Evolutionary conservation across 2,113 vertebrate genomes (phyloP).

Genomic region (Pao palembangensis): DNA sequence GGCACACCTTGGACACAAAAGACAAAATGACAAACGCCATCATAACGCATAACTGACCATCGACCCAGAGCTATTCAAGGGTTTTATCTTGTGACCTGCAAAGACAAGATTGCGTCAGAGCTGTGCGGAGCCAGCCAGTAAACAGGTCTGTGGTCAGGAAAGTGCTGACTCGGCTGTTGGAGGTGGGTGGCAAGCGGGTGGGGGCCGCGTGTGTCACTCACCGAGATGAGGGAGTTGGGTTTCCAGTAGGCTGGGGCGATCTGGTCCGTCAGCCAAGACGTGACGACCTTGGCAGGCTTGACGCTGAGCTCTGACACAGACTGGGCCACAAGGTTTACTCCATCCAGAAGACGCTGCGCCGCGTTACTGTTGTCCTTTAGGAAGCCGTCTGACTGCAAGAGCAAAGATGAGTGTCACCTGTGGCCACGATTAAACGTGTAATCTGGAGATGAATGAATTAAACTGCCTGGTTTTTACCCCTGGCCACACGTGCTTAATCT

Average conservation of each 20-base stretch:
- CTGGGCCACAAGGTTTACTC: slow-evolving; percentile 96
- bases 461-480: slow-evolving; percentile 78
- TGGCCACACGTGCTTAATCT: slow-evolving; percentile 97
- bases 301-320: slow-evolving; percentile 96
- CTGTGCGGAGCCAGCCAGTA: slow-evolving; percentile 30
- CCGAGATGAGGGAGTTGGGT: slow-evolving; percentile 96
- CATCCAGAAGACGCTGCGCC: slow-evolving; percentile 94
- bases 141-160: slow-evolving; percentile 54
- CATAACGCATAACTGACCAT: slow-evolving; percentile 34
- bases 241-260: slow-evolving; percentile 98
- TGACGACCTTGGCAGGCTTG: slow-evolving; percentile 95
- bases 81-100: slow-evolving; percentile 43
- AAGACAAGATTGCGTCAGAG: slow-evolving; percentile 48
- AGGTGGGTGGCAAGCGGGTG: slow-evolving; percentile 83
- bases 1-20: slow-evolving; percentile 80
- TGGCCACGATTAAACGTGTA: no score
- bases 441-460: neutral
- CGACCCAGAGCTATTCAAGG: slow-evolving; percentile 6
- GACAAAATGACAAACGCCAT: slow-evolving; percentile 21
- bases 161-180: slow-evolving; percentile 60
- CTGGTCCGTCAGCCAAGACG: slow-evolving; percentile 97
- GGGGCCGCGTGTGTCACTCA: slow-evolving; percentile 80
- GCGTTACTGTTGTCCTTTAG: slow-evolving; percentile 98
- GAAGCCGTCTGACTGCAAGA: slow-evolving; percentile 86
- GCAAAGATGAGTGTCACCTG: neutral